Percentiles rank a stretch among this genome's conserved stretches.
These are phyloP conservation scores for Odontothrips loti DNA, from an alignment of 2,888 invertebrate species.

Conservation along the genomic window DNA sequence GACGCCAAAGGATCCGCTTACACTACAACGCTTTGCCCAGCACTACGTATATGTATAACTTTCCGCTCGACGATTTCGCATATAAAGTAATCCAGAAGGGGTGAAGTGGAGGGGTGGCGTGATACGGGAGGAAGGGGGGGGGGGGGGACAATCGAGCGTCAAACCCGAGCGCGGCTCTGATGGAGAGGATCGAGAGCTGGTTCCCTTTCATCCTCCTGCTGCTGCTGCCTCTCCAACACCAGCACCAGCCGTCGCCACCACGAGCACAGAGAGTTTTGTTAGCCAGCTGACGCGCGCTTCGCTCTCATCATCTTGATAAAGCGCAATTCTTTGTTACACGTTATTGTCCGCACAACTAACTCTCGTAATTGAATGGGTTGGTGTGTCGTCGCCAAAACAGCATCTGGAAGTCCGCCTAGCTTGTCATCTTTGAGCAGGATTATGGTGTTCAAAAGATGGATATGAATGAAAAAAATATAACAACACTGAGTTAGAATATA, in stretches of 20 bases:
- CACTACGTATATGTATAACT: no score
- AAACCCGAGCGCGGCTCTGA: background rate
- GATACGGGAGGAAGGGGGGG: background rate
- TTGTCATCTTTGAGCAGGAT: no score
- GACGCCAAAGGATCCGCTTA: no score
- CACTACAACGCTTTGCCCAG: no score
- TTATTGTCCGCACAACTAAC: background rate
- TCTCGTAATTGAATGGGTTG: conserved; percentile 5
- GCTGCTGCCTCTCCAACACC: background rate
- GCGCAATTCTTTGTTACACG: no score
- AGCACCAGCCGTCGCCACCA: background rate
- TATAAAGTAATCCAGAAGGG: no score
- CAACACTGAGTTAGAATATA: no score
- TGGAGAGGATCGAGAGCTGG: conserved; percentile 13
- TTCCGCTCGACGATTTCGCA: no score
- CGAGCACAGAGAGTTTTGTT: background rate
- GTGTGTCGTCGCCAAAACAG: no score
- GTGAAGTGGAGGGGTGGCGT: background rate
- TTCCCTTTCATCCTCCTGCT: conserved; percentile 7
- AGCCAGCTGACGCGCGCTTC: background rate
- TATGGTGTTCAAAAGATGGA: no score
- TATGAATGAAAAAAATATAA: no score
- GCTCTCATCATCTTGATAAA: background rate
- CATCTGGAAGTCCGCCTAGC: no score
- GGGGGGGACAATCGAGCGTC: conserved; percentile 2